Evolutionary conservation across 2,888 invertebrate species (phyloP).

Genomic region (Syrista parreyssii): DNA sequence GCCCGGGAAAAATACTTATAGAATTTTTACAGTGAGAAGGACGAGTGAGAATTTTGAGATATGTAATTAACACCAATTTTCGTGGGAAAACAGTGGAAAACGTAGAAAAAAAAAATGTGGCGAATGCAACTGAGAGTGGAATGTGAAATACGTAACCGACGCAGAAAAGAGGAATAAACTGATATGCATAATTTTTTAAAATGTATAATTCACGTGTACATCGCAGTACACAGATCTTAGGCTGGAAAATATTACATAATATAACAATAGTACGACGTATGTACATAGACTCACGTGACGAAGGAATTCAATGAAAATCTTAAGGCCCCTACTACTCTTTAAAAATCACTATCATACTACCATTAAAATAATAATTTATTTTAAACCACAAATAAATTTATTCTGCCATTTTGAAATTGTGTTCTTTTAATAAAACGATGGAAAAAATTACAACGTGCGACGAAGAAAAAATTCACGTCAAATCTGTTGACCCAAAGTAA

Average conservation of each 20-base stretch:
- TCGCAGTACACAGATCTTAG: neutral
- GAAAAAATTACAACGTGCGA: neutral
- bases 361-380: neutral
- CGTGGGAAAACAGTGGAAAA: neutral
- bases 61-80: neutral
- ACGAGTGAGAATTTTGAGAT: conserved; percentile 7
- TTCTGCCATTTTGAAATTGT: neutral
- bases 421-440: neutral
- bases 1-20: conserved; percentile 17
- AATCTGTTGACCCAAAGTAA: neutral
- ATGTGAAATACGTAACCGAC: neutral
- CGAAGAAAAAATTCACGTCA: too few species aligned
- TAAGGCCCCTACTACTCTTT: neutral
- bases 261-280: neutral
- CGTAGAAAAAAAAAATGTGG: neutral
- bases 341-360: neutral
- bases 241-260: neutral
- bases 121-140: neutral
- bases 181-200: neutral
- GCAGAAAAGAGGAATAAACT: neutral
- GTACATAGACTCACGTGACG: neutral
- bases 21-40: conserved; percentile 18
- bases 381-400: neutral
- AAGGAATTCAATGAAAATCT: neutral
- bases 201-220: neutral